Base-by-base conservation (phyloP, 2,797 vertebrate species). In the Paguma larvata region DNA sequence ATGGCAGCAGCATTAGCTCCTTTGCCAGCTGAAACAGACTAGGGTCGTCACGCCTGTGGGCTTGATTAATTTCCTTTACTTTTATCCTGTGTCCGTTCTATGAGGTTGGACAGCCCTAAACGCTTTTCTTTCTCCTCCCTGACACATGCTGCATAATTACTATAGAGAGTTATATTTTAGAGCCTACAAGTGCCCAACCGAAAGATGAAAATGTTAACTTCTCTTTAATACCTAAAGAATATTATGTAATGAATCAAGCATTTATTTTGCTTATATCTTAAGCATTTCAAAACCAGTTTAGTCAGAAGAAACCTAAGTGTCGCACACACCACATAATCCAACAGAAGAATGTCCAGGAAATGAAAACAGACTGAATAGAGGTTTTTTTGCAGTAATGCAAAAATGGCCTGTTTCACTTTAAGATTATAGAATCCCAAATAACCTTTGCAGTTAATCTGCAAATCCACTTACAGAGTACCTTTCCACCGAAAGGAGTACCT, bases 41-140 rank as follows among this genome's bases (percentile, higher is more conserved):
- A 94, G 98, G 97, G 98, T 98, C 98, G 92, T 98, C 97, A 98
- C 90, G 98, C 98, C 98, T 98, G 82, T 95, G 94, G 93, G 85
- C 88, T n/a, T 0, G 75, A 96, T 96, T 97, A 91, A 97, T 98
- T 98, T 98, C 95, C 98, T 98, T 95, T 98, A 79, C 96, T 98
- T 98, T 98, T 98, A 97, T 87, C 72, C 62, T 97, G 97, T 95
- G 90, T 94, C 51, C 21, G 30, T 91, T 91, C 68, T 79, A 0
- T 89, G 59, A 97, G 85, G 83, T 92, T 98, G 95, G 90, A 96
- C 96, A 98, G 96, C 68, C 73, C 94, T 72, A 96, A 92, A 75
- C 56, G 91, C 77, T 97, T 84, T 98, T 85, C n/a, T 97, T 97
- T 97, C 94, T 98, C 85, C 82, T 94, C 89, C 14, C 90, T 95